These are phyloP conservation scores for Coelopa pilipes DNA, from an alignment of 2,888 invertebrate genomes.

Conservation along the genomic window DNA sequence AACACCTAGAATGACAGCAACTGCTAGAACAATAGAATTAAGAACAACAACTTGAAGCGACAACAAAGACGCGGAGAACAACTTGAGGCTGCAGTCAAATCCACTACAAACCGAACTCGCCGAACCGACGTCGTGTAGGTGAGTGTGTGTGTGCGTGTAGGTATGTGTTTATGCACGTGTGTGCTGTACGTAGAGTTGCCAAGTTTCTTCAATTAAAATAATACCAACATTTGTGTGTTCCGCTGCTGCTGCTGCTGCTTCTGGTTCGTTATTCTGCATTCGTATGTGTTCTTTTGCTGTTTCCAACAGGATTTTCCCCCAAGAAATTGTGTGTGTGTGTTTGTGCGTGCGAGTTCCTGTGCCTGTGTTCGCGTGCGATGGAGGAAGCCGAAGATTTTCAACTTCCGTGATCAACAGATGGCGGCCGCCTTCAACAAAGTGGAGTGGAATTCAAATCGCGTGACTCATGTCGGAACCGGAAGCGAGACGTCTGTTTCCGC, in stretches of 20 bases:
- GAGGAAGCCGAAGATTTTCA: neutral
- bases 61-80: neutral
- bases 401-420: slow-evolving; percentile 18
- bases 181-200: slow-evolving; percentile 16
- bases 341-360: neutral
- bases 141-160: neutral
- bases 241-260: neutral
- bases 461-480: too few species aligned
- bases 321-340: neutral
- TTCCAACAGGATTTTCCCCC: too few species aligned
- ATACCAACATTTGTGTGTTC: slow-evolving; percentile 13
- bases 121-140: neutral
- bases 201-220: slow-evolving; percentile 36
- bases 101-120: neutral
- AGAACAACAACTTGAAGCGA: neutral
- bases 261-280: neutral
- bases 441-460: too few species aligned
- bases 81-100: neutral
- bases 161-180: neutral
- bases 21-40: neutral
- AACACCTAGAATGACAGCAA: neutral
- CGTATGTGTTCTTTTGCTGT: neutral
- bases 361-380: neutral
- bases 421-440: neutral
- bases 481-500: too few species aligned